phyloP scores from a whole-genome alignment of 2,113 vertebrate genomes.

The Pollimyrus isidori region DNA sequence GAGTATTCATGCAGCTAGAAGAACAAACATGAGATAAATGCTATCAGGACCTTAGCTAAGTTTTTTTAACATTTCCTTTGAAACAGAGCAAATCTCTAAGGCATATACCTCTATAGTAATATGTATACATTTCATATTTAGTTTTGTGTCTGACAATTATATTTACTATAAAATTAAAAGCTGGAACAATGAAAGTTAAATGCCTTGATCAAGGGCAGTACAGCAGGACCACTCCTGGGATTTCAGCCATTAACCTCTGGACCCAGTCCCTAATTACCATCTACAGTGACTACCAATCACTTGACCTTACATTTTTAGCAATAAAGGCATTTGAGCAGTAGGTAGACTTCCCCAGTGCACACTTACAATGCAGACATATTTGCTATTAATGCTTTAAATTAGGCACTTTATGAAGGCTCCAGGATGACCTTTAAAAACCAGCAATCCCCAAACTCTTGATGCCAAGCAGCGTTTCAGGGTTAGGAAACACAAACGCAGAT shows the following conservation, averaged over 20 bases:
- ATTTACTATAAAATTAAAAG: background rate
- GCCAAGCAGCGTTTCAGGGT: too few relatives aligned
- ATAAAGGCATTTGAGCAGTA: background rate
- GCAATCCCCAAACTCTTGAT: background rate
- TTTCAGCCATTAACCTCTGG: background rate
- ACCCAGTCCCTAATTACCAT: background rate
- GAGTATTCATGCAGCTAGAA: background rate
- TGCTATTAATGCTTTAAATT: background rate
- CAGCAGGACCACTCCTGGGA: background rate
- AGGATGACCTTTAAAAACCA: background rate
- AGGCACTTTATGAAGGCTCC: background rate
- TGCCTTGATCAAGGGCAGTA: background rate
- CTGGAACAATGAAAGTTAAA: background rate
- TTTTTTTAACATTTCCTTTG: background rate
- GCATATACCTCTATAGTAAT: background rate
- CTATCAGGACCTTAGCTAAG: background rate
- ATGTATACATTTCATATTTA: background rate
- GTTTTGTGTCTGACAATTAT: background rate
- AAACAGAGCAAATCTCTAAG: background rate
- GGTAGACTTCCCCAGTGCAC: background rate
- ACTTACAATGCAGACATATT: background rate
- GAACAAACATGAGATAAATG: background rate
- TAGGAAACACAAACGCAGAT: too few relatives aligned
- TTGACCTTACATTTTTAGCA: background rate
- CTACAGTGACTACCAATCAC: background rate